Base-by-base conservation (phyloP, 2,888 invertebrate genomes). In the Adineta ricciae region DNA sequence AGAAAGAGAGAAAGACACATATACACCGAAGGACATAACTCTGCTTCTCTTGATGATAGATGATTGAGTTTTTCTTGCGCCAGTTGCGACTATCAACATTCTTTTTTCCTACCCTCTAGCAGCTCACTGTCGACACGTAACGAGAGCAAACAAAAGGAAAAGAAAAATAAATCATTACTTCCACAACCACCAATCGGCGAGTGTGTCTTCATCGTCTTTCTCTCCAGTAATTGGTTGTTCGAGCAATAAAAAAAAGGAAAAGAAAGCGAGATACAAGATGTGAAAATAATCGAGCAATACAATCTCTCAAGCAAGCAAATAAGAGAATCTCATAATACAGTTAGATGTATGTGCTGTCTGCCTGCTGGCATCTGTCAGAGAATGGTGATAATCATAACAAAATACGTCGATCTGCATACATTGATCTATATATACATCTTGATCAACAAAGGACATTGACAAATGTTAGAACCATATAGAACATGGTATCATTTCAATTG, bases 31-130 rank as follows among this genome's bases (percentile, higher is more conserved):
- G 64, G 64, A 64, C 64, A 36, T 64, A 27, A 64, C 32, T 32
- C 32, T 64, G 16, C 32, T 64, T 64, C 64, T 32, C 64, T 64
- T 5, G 32, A 5, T 32, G 64, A 64, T 64, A 64, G 64, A 64
- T 64, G 64, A 64, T 64, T 64, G 64, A 64, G 64, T 64, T 64
- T 64, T 64, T 64, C 64, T 64, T 64, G 64, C 64, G 64, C 64
- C 64, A 64, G 64, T 64, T 64, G 32, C 64, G 32, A 64, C 64
- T 64, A 64, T 16, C 19, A 64, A 64, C 64, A 64, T 64, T 32
- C 64, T 64, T 64, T 64, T 32, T 64, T 64, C 5, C 19, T 14
- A 64, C 19, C 64, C 64, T 19, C 64, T 64, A 64, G 64, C 64
- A 64, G 64, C 64, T 64, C 64, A 64, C 32, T 32, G 64, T 64